A percentile compares a stretch with the other conserved stretches of the same genome.
These are phyloP conservation scores for Loriculus beryllinus DNA, from an alignment of 2,797 vertebrate species.

Conservation along the genomic window DNA sequence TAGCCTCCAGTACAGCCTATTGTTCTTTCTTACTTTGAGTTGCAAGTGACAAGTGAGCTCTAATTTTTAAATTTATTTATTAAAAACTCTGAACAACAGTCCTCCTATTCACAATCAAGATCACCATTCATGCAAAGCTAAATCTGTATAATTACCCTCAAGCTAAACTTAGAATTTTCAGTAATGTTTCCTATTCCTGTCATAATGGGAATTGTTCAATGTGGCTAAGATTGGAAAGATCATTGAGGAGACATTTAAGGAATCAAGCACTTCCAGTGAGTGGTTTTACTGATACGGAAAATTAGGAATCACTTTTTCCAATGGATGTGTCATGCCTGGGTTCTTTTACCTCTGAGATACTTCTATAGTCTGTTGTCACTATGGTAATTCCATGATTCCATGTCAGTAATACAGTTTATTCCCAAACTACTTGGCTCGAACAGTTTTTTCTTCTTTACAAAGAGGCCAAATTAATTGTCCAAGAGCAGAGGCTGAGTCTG, in stretches of 20 bases:
- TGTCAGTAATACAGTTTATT: background rate
- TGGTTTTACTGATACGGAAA: background rate
- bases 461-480: background rate
- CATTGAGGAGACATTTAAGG: background rate
- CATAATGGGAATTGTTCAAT: background rate
- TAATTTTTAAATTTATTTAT: constrained; percentile 56
- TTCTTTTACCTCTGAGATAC: background rate
- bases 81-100: constrained; percentile 21
- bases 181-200: background rate
- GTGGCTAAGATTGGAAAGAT: background rate
- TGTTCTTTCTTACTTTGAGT: constrained; percentile 12
- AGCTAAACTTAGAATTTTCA: background rate
- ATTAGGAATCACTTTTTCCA: background rate
- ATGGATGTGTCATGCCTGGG: rapidly evolving
- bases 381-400: background rate
- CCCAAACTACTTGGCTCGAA: background rate
- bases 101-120: constrained; percentile 10
- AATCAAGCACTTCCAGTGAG: background rate
- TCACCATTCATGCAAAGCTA: background rate
- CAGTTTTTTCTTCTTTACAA: background rate
- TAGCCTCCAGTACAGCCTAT: constrained; percentile 28
- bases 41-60: constrained; percentile 20
- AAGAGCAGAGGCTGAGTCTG: background rate
- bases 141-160: background rate
- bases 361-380: background rate